Evolutionary conservation across 2,113 vertebrate species (phyloP), one percentile per base, ranked within the genome.

Genomic region (Archilochus colubris): DNA sequence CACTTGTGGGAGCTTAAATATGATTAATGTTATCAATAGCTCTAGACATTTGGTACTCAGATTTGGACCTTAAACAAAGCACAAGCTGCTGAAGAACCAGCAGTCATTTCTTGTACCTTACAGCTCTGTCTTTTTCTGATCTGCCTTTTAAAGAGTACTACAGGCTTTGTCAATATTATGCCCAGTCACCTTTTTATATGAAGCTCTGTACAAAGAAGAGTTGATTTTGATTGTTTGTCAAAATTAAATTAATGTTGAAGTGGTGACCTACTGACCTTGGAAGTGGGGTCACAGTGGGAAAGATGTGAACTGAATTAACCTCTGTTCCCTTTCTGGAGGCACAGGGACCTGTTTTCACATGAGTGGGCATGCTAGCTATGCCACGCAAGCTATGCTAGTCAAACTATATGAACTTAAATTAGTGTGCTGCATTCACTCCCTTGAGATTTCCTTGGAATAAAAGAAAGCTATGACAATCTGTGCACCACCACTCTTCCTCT

Each of bases 1-100:
- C 10, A 53, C 10, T 86, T 74, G 23, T 72, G 68, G 36, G 46
- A 83, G 19, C 33, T 81, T 86, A 74, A 83, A 73, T 89, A 77
- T 88, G 68, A 94, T 81, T 75, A 92, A 69, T 77, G 3, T 14
- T 58, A 70, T 74, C 14, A 93, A 17, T 57, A 6, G 1, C 25
- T 74, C 21, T 74, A 87, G 70, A 70, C 23, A 64, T 69, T 66
- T 88, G 23, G 66, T 88, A 88, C 69, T 74, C 67, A 57, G 55
- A 91, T 80, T 94, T 86, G 80, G 59, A 94, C 75, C 55, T 74
- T 91, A 91, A 89, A 43, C 24, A 79, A 70, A 73, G 25, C 50
- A 58, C 18, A 6, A 80, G 36, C 31, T 2, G 3, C 54, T 69
- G 74, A 95, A 94, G 61, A 81, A 55, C 10, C 53, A 76, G 30